Conservation (phyloP, 1,140 invertebrate species). For the Aphis craccivora region DNA sequence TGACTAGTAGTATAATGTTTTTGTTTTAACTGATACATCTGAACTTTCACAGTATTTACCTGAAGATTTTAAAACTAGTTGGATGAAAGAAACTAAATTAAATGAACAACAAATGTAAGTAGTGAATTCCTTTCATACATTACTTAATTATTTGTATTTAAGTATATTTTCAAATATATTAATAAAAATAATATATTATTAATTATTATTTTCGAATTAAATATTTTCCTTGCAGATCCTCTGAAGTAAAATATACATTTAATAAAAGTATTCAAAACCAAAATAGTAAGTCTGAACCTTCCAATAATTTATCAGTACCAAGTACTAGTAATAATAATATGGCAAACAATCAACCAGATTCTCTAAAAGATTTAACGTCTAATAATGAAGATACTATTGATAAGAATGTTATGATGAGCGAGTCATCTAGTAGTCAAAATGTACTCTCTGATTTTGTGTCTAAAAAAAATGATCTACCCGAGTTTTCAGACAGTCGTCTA, state of each 20-base stretch:
- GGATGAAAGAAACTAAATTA: background rate
- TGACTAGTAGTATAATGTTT: background rate
- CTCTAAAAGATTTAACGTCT: background rate
- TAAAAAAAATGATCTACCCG: background rate
- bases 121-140: background rate
- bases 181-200: background rate
- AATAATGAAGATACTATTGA: background rate
- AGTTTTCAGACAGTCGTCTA: constrained; percentile 25
- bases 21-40: background rate
- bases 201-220: background rate
- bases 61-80: constrained; percentile 3
- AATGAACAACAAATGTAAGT: background rate
- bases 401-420: background rate
- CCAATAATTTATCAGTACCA: background rate
- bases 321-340: background rate
- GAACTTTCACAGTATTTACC: constrained; percentile 5
- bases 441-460: background rate
- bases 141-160: background rate
- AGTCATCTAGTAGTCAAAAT: background rate
- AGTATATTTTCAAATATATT: background rate
- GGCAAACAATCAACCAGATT: background rate
- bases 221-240: background rate
- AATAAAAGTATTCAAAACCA: constrained; percentile 21
- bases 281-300: background rate
- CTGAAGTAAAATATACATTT: background rate